phyloP scores from a whole-genome alignment of 2,797 vertebrate genomes.

The Macrochelys suwanniensis region DNA sequence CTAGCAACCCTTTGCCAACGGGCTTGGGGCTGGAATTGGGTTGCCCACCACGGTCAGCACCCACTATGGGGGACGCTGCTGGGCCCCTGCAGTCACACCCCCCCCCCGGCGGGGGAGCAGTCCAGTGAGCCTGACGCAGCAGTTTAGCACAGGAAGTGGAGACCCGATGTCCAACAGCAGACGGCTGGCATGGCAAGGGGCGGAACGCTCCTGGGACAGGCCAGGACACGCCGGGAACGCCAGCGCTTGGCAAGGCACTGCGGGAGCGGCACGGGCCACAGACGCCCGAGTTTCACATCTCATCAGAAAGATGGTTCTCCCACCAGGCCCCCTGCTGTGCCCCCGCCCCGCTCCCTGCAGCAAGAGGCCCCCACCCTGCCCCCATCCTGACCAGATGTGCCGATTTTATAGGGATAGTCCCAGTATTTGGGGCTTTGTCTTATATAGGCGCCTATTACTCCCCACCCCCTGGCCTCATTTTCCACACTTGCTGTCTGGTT shows the following conservation, averaged over 20 bases:
- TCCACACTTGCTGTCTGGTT: too few species aligned
- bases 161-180: background rate
- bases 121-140: background rate
- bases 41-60: background rate
- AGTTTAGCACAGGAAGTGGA: background rate
- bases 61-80: background rate
- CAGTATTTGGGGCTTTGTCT: too few species aligned
- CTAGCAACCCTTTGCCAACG: too few species aligned
- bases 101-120: too few species aligned
- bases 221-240: background rate
- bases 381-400: background rate
- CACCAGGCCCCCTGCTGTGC: background rate
- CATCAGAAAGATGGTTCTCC: background rate
- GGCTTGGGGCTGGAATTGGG: background rate
- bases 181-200: background rate
- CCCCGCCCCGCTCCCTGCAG: background rate
- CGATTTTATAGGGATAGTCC: too few species aligned
- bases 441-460: background rate
- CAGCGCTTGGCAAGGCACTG: background rate
- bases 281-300: background rate
- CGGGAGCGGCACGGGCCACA: background rate
- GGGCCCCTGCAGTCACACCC: too few species aligned
- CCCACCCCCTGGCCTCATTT: too few species aligned
- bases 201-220: too few species aligned
- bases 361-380: conserved; percentile 20